Conservation (phyloP, 2,797 vertebrate genomes). For the Lithobates sylvaticus region DNA sequence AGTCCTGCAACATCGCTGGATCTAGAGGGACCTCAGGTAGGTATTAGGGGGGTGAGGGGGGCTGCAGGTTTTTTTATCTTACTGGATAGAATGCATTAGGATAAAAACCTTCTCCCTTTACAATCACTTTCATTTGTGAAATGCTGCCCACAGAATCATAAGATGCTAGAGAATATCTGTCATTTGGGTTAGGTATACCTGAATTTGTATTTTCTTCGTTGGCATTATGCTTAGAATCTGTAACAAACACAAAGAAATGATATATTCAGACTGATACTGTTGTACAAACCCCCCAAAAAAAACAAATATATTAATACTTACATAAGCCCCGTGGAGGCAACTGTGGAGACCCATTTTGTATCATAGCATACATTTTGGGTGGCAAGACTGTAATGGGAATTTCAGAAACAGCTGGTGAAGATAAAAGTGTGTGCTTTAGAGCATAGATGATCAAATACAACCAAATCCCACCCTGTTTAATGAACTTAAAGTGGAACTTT, state of each 20-base stretch:
- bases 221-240: constrained; percentile 1
- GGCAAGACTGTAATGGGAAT: neutral
- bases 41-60: no score
- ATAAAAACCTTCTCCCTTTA: no score
- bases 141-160: constrained; percentile 23
- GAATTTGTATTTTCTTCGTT: neutral
- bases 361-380: neutral
- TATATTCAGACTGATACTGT: neutral
- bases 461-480: no score
- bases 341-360: neutral
- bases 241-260: neutral
- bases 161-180: constrained; percentile 16
- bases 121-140: neutral
- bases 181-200: neutral
- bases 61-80: no score
- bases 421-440: neutral
- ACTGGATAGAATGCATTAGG: no score
- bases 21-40: no score
- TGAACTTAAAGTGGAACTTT: no score
- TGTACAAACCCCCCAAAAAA: neutral
- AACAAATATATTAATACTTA: neutral
- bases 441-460: no score
- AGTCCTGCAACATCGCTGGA: no score
- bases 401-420: neutral
- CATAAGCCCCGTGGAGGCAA: neutral